Base-by-base conservation (phyloP, 1,140 invertebrate species). In the Pachyrhynchus sulphureomaculatus region DNA sequence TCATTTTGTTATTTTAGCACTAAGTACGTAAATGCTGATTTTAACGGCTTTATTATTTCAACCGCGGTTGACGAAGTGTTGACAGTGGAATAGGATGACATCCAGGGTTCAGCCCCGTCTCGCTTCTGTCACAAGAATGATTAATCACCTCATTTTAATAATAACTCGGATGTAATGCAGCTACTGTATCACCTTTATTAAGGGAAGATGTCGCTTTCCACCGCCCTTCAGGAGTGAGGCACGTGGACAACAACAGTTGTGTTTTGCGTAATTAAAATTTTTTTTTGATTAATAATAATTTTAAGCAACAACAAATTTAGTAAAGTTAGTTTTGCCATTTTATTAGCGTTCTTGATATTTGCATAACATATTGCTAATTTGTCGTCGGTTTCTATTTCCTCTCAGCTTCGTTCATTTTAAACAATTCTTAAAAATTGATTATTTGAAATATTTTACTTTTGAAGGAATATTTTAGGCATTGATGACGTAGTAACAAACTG, bases 111-210 rank as follows among this genome's bases (percentile, higher is more conserved):
- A 53, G 47, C 12, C 47, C 57, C 44, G 57, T 59, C 48, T 42
- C 51, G 42, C 37, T 44, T 21, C 54, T 47, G 54, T 57, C 54
- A 57, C 41, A 47, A 12, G 47, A 49, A 64, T 64, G 62, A 64
- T 64, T 64, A 64, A 64, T 64, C 56, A 37, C 56, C 56, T 64
- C 62, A 64, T 64, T 64, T 64, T 64, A 64, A 64, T 64, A 64
- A 64, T 64, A 64, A 64, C 56, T 36, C 51, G 47, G 42, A 42
- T 53, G 47, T 64, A 53, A 64, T 64, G 36, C 44, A 26, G 55
- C 47, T 49, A 63, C 55, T 37, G 45, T 57, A 58, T 58, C 61
- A 63, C 61, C 61, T 63, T 60, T 60, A 60, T 60, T 60, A 60
- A 60, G 39, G 57, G 42, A 60, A 60, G 55, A 58, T 58, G 55